Base-by-base conservation (phyloP, 2,888 invertebrate species). In the Axea sp. region DNA sequence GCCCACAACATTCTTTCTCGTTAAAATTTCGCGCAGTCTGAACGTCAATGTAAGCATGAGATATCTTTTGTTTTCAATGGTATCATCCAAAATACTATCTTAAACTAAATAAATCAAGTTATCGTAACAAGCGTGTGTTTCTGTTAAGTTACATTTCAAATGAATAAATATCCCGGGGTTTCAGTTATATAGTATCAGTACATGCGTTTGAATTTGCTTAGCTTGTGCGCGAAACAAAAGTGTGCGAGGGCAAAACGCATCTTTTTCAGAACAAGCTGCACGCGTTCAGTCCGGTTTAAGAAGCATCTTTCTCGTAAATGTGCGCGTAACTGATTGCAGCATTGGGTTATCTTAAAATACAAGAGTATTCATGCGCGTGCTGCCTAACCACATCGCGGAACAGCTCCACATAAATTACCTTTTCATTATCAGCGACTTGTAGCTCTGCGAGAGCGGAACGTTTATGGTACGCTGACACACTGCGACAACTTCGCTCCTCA, bases 341-440 rank as follows among this genome's bases (percentile, higher is more conserved):
- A 31, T 24, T 39, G 59, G 47, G 51, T 75, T 72, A 75, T 75
- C 72, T 53, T 26, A 28, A 28, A 68, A 68, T 60, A 73, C 37
- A 47, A 15, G 62, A 33, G 55, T 41, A 68, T 75, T 71, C 60
- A 67, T 57, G 64, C 55, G 72, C 47, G 59, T 59, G 59, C 68
- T 26, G 35, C 72, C 43, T 45, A 59, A 60, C 59, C 47, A 41
- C 64, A 22, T 39, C 49, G 51, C 49, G 30, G 41, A 51, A 26
- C 24, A 59, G 26, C 69, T 30, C 65, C 59, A 78, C 75, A 77
- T 79, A 78, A 82, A 80, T 82, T 80, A 78, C 71, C 74, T 75
- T 78, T 78, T 76, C 77, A 78, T 81, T 78, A 79, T 81, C 78
- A 80, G 78, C 76, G 69, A 77, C 77, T 78, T 73, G 76, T 73